These are phyloP conservation scores for Rhimphoctona megacephalus DNA, from an alignment of 2,888 invertebrate genomes.

Conservation along the genomic window DNA sequence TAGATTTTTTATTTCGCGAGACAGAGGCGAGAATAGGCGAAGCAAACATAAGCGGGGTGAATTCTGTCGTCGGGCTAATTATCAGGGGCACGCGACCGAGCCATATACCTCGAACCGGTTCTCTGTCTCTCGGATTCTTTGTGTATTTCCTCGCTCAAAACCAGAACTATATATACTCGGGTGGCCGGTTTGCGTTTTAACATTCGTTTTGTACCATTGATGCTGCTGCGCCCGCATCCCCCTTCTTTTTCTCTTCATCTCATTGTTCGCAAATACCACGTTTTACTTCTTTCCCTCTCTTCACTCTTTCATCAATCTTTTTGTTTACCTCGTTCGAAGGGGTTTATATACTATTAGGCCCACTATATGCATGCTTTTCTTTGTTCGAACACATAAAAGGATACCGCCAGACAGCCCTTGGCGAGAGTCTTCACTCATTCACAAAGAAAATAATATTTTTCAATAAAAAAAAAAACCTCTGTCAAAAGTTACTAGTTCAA, in stretches of 20 bases:
- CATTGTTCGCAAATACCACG: slow-evolving; percentile 68
- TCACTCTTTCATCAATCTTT: slow-evolving; percentile 40
- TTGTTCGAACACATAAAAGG: slow-evolving; percentile 54
- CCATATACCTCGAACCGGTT: slow-evolving; percentile 63
- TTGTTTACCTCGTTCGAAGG: slow-evolving; percentile 59
- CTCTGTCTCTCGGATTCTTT: slow-evolving; percentile 55
- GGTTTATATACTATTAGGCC: slow-evolving; percentile 59
- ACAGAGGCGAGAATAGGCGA: slow-evolving; percentile 61
- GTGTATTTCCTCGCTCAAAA: slow-evolving; percentile 55
- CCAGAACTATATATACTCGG: slow-evolving; percentile 38
- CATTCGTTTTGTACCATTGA: slow-evolving; percentile 56
- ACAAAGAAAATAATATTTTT: slow-evolving; percentile 11
- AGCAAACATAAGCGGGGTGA: slow-evolving; percentile 40
- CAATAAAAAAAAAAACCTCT: background rate
- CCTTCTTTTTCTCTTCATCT: slow-evolving; percentile 51
- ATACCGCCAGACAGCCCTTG: slow-evolving; percentile 49
- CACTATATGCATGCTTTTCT: slow-evolving; percentile 46
- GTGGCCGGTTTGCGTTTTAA: slow-evolving; percentile 57
- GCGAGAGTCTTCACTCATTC: slow-evolving; percentile 26
- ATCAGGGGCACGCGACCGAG: slow-evolving; percentile 68
- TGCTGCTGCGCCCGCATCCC: slow-evolving; percentile 64
- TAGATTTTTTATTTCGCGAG: slow-evolving; percentile 32
- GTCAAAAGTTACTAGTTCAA: background rate
- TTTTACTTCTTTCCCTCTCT: slow-evolving; percentile 36
- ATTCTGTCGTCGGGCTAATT: slow-evolving; percentile 65